A percentile compares a stretch with the other conserved stretches of the same genome.
phyloP scores from a whole-genome alignment of 1,140 invertebrate genomes.

The Neotoxoptera formosana region DNA sequence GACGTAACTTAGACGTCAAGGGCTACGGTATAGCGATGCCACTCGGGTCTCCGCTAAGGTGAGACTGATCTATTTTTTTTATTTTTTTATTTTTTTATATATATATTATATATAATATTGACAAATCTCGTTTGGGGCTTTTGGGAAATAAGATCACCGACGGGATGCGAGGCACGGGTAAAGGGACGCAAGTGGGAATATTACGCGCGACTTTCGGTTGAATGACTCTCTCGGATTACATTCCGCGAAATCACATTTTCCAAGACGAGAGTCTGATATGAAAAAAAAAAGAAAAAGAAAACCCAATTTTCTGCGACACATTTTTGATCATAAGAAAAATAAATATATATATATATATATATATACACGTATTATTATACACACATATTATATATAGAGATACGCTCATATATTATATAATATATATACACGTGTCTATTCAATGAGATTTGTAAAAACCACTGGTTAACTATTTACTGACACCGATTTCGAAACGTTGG shows the following conservation, averaged over 20 bases:
- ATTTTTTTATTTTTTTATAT: background rate
- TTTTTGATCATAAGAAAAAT: slow-evolving; percentile 51
- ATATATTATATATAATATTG: slow-evolving; percentile 39
- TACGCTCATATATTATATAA: background rate
- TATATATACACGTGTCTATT: background rate
- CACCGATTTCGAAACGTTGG: background rate
- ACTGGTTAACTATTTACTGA: slow-evolving; percentile 27
- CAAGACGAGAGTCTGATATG: slow-evolving; percentile 40
- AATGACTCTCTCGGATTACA: slow-evolving; percentile 56
- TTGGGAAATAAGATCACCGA: slow-evolving; percentile 55
- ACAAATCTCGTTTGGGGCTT: slow-evolving; percentile 55
- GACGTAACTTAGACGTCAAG: slow-evolving; percentile 89
- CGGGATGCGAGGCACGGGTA: background rate
- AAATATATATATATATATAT: background rate
- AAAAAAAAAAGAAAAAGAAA: slow-evolving; percentile 40
- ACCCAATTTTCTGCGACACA: slow-evolving; percentile 52
- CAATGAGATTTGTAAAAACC: slow-evolving; percentile 31
- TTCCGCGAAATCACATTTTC: slow-evolving; percentile 55
- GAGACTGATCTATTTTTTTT: slow-evolving; percentile 60
- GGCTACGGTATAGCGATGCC: slow-evolving; percentile 94
- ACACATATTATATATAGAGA: background rate
- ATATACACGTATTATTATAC: background rate
- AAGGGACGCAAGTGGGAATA: slow-evolving; percentile 26
- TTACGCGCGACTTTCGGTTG: slow-evolving; percentile 51
- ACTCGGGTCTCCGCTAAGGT: slow-evolving; percentile 88